A percentile compares a stretch with the other conserved stretches of the same genome.
Conservation (phyloP, 2,888 invertebrate species). For the Alcis repandata region DNA sequence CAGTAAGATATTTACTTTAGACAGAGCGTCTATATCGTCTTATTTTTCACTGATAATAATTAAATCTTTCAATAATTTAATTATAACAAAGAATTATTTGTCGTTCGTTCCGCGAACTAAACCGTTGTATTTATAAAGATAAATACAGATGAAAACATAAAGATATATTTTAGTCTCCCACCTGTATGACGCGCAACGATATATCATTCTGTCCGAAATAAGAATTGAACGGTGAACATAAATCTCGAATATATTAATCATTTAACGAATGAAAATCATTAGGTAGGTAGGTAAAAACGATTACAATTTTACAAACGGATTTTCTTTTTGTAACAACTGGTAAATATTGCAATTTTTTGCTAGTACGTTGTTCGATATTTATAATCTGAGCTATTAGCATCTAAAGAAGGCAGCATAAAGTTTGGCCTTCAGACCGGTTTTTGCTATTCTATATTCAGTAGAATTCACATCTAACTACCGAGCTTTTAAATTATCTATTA, state of each 20-base stretch:
- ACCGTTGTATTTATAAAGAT: not conserved
- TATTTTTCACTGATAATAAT: not conserved
- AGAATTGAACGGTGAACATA: not conserved
- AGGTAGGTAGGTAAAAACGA: not conserved
- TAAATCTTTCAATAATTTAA: not conserved
- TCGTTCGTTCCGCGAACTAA: not conserved
- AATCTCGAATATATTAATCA: not conserved
- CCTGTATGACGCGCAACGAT: constrained; percentile 11
- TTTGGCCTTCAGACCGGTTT: not conserved
- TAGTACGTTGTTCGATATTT: not conserved
- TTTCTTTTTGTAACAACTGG: not conserved
- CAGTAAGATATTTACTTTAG: not conserved
- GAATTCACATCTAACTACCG: no score
- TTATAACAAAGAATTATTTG: not conserved
- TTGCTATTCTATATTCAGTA: not conserved
- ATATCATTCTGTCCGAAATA: not conserved
- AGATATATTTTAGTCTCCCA: not conserved
- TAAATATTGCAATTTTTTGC: not conserved
- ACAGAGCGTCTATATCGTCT: not conserved
- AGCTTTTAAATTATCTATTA: no score
- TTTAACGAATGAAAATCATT: not conserved
- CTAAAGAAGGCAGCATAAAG: not conserved
- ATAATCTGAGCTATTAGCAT: not conserved
- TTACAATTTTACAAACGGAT: not conserved
- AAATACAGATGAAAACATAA: constrained; percentile 6